phyloP scores from a whole-genome alignment of 2,113 vertebrate genomes.

The Panthera tigris region DNA sequence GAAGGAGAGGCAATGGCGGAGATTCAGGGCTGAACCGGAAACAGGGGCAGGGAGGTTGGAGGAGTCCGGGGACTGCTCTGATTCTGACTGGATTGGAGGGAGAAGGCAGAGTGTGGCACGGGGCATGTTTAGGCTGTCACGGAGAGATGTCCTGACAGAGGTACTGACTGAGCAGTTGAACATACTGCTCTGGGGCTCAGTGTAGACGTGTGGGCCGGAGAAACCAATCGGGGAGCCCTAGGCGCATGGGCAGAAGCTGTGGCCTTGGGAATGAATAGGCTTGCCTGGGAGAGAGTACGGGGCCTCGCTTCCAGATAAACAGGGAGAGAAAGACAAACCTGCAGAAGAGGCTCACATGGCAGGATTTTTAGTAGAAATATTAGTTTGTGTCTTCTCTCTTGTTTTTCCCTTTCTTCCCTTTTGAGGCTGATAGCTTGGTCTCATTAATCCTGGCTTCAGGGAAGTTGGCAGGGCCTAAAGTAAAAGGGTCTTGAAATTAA shows the following conservation, averaged over 20 bases:
- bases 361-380: not conserved
- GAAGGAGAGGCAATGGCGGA: not conserved
- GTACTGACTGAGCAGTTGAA: rapidly evolving
- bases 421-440: not conserved
- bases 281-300: not conserved
- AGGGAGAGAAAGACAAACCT: not conserved
- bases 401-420: not conserved
- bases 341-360: not conserved
- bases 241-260: not conserved
- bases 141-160: not conserved
- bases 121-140: not conserved
- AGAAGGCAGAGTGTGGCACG: not conserved
- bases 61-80: not conserved
- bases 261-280: not conserved
- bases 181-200: not conserved
- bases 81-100: not conserved
- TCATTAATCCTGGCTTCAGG: slow-evolving; percentile 8
- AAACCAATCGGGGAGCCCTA: not conserved
- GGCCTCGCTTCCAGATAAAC: not conserved
- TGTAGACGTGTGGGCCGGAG: not conserved
- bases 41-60: not conserved
- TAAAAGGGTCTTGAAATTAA: not conserved
- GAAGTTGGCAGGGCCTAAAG: not conserved
- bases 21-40: not conserved
- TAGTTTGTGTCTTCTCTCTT: not conserved